Evolutionary conservation across 2,888 invertebrate species (phyloP).

Genomic region (Cryptus armator): DNA sequence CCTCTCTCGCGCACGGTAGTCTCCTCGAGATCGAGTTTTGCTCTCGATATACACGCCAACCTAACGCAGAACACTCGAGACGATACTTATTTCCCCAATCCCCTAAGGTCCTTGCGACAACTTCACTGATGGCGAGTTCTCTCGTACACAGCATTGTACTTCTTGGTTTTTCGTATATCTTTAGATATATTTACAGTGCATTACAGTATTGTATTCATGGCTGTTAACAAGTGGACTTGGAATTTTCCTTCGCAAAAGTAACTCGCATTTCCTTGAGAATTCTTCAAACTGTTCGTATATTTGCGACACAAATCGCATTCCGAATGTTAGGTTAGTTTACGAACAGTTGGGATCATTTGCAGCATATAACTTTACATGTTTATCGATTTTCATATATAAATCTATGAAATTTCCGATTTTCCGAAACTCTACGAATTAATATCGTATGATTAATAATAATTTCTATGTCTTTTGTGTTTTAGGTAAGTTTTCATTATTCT

Average conservation of each 20-base stretch:
- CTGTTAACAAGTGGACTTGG: no score
- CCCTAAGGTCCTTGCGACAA: not conserved
- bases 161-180: not conserved
- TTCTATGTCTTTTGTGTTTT: constrained; percentile 47
- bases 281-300: no score
- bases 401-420: not conserved
- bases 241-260: no score
- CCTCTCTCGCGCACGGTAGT: constrained; percentile 56
- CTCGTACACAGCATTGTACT: not conserved
- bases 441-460: not conserved
- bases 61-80: not conserved
- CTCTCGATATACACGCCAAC: constrained; percentile 32
- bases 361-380: no score
- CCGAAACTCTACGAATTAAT: not conserved
- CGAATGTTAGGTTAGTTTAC: no score
- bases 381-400: not conserved
- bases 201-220: not conserved
- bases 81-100: constrained; percentile 29
- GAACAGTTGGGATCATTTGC: no score
- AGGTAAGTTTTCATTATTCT: constrained; percentile 60
- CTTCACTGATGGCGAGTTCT: not conserved
- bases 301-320: no score
- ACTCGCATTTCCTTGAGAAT: no score
- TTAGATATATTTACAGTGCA: not conserved
- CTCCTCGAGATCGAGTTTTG: constrained; percentile 57